These are phyloP conservation scores for Drosophila arizonae DNA, from an alignment of 1,140 invertebrate species.

Conservation along the genomic window DNA sequence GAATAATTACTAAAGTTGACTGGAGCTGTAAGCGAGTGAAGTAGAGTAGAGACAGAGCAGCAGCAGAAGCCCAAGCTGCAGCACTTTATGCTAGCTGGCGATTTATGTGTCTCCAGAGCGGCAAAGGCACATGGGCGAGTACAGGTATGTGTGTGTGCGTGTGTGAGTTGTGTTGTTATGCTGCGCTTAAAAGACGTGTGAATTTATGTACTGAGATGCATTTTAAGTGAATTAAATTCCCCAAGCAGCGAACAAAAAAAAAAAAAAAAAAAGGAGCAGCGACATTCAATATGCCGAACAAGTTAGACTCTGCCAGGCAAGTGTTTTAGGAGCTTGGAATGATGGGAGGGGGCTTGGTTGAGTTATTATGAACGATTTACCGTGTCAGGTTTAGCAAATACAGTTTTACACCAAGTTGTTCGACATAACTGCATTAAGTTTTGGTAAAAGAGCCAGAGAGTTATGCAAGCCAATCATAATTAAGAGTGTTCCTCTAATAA, in stretches of 20 bases:
- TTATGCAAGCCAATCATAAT: too few species aligned
- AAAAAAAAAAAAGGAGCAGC: background rate
- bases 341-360: too few species aligned
- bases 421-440: too few species aligned
- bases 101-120: slow-evolving; percentile 64
- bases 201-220: slow-evolving; percentile 58
- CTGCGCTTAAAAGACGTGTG: slow-evolving; percentile 31
- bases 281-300: background rate
- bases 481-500: too few species aligned
- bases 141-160: background rate
- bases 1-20: slow-evolving; percentile 77
- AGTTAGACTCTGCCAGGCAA: background rate
- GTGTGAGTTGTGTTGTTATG: slow-evolving; percentile 11
- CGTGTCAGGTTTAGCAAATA: too few species aligned
- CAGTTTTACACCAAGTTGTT: too few species aligned
- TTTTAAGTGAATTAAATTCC: slow-evolving; percentile 70
- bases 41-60: background rate
- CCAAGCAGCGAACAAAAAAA: slow-evolving; percentile 11
- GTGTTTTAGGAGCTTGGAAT: too few species aligned
- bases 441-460: too few species aligned
- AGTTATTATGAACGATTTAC: too few species aligned
- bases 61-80: background rate
- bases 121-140: slow-evolving; percentile 1
- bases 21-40: slow-evolving; percentile 1
- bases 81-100: slow-evolving; percentile 32